Percentiles rank a stretch among this genome's conserved stretches.
Evolutionary conservation across 2,113 vertebrate genomes (phyloP).

Genomic region (Cepphus grylle): DNA sequence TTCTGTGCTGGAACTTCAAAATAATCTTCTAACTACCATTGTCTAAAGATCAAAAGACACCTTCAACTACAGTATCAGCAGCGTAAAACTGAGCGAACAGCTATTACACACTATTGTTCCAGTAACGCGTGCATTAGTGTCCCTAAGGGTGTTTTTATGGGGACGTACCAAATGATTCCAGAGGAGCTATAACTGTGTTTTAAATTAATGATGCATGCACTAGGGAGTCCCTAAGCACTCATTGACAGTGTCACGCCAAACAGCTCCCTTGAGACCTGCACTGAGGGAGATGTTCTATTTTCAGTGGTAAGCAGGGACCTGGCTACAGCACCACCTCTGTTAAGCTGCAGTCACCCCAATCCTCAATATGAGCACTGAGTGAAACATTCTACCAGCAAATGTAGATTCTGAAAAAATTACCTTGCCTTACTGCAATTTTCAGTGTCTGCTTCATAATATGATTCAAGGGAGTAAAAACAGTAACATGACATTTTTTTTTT

Average conservation of each 20-base stretch:
- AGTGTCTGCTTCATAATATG: fast-evolving
- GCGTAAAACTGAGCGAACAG: neutral
- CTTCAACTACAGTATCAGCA: neutral
- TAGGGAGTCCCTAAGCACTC: neutral
- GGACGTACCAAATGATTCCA: neutral
- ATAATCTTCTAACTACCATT: neutral
- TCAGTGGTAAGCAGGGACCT: neutral
- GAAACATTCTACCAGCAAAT: neutral
- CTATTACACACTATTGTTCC: neutral
- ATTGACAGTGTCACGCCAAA: neutral
- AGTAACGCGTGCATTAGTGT: neutral
- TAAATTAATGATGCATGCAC: neutral
- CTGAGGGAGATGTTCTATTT: neutral
- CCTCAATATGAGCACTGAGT: neutral
- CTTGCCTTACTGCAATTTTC: neutral
- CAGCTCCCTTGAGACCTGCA: neutral
- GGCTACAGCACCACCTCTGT: neutral
- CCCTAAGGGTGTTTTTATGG: constrained; percentile 6
- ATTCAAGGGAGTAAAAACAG: neutral
- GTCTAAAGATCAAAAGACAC: neutral
- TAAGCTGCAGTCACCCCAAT: neutral
- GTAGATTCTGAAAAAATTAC: neutral
- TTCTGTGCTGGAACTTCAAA: neutral
- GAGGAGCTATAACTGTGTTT: neutral
- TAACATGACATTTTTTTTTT: neutral